Conservation (phyloP, 1,140 invertebrate genomes). For the Drosophila pruinosa region DNA sequence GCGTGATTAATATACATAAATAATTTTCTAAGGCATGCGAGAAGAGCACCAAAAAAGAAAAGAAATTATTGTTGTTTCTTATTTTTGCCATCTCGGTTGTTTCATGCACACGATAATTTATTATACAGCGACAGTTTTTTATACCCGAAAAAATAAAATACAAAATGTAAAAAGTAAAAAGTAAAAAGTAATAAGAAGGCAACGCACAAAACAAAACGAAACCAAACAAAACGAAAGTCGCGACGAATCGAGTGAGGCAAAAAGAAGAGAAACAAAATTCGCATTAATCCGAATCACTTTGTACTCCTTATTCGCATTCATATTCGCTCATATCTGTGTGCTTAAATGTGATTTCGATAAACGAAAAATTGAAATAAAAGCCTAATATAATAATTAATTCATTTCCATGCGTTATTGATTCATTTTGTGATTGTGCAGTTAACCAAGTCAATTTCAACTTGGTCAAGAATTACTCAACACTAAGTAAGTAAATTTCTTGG, state of each 20-base stretch:
- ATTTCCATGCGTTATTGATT: neutral
- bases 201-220: constrained; percentile 58
- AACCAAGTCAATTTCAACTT: neutral
- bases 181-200: constrained; percentile 22
- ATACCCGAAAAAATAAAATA: constrained; percentile 35
- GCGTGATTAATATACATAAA: constrained; percentile 34
- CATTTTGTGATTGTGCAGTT: neutral
- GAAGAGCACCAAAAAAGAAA: constrained; percentile 24
- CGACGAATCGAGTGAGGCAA: constrained; percentile 2
- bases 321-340: neutral
- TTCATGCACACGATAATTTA: constrained; percentile 57
- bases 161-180: too few relatives aligned
- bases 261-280: constrained; percentile 18
- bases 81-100: constrained; percentile 12
- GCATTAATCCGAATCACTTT: constrained; percentile 12
- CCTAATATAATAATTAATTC: neutral
- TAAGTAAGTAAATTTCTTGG: neutral
- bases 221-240: constrained; percentile 67
- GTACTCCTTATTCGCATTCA: constrained; percentile 9
- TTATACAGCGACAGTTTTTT: constrained; percentile 67
- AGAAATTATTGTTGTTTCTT: constrained; percentile 25
- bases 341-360: constrained; percentile 6
- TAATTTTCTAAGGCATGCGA: constrained; percentile 45
- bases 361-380: neutral
- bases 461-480: neutral